Evolutionary conservation across 2,113 vertebrate genomes (phyloP).

Genomic region (Rostratula benghalensis): DNA sequence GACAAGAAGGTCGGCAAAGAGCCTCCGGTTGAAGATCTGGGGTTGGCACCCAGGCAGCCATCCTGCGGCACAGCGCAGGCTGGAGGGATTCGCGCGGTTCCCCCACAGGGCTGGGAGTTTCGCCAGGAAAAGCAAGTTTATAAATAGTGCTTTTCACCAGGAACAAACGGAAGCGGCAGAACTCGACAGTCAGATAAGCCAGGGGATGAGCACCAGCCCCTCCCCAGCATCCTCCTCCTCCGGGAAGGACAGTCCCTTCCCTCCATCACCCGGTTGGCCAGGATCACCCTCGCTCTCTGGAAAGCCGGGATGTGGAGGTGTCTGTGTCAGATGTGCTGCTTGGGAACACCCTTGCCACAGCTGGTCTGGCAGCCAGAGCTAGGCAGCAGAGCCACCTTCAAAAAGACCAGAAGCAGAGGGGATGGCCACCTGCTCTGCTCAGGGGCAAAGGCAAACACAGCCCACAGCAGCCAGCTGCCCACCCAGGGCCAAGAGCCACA

Average conservation of each 20-base stretch:
- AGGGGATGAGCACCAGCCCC: background rate
- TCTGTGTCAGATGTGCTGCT: background rate
- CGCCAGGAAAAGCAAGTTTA: conserved; percentile 59
- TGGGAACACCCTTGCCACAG: background rate
- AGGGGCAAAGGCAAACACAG: background rate
- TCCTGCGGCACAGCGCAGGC: background rate
- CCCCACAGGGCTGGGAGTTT: conserved; percentile 51
- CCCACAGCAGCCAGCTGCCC: background rate
- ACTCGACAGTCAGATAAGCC: conserved; percentile 1
- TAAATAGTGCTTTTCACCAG: conserved; percentile 55
- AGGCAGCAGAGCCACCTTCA: background rate
- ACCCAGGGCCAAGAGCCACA: background rate
- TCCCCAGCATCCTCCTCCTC: background rate
- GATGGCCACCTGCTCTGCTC: background rate
- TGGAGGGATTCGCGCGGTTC: conserved; percentile 34
- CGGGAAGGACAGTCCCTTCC: background rate
- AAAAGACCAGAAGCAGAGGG: background rate
- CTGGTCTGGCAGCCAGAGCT: background rate
- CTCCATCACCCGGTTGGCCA: background rate
- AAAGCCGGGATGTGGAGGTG: background rate
- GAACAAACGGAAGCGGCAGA: conserved; percentile 11
- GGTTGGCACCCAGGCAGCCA: background rate
- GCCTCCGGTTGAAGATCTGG: background rate
- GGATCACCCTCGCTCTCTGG: background rate
- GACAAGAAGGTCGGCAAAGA: background rate